These are phyloP conservation scores for Pegoplata infirma DNA, from an alignment of 2,888 invertebrate species.

Conservation along the genomic window DNA sequence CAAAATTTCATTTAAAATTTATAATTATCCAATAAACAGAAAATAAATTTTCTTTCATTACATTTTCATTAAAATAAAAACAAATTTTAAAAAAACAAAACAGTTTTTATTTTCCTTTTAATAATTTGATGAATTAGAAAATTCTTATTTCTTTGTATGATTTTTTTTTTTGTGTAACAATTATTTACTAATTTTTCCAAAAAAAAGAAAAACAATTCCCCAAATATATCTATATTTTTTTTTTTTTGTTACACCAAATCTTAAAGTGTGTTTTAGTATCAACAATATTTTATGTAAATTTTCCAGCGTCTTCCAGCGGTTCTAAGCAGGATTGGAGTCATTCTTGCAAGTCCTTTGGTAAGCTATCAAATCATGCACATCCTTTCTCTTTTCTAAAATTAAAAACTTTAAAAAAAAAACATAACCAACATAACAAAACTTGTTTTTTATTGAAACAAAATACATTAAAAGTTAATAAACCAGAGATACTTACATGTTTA, in stretches of 20 bases:
- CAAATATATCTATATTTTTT: too few relatives aligned
- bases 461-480: neutral
- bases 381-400: conserved; percentile 58
- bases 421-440: conserved; percentile 16
- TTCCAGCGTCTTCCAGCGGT: conserved; percentile 96
- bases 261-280: conserved; percentile 78
- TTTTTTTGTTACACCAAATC: conserved; percentile 65
- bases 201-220: conserved; percentile 17
- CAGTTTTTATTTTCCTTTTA: conserved; percentile 22
- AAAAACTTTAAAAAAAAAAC: conserved; percentile 31
- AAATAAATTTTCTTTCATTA: conserved; percentile 54
- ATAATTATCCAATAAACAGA: conserved; percentile 56
- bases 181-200: conserved; percentile 8
- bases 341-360: conserved; percentile 97
- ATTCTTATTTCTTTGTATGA: neutral
- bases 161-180: conserved; percentile 7
- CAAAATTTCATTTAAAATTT: conserved; percentile 51
- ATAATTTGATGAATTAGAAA: conserved; percentile 10
- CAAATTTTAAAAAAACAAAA: neutral
- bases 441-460: conserved; percentile 11
- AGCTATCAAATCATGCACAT: conserved; percentile 80
- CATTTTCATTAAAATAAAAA: conserved; percentile 38
- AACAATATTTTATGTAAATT: conserved; percentile 78
- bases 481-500: neutral
- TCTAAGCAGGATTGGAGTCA: conserved; percentile 97